phyloP scores from a whole-genome alignment of 2,888 invertebrate species.

The Netelia fuscicornis region DNA sequence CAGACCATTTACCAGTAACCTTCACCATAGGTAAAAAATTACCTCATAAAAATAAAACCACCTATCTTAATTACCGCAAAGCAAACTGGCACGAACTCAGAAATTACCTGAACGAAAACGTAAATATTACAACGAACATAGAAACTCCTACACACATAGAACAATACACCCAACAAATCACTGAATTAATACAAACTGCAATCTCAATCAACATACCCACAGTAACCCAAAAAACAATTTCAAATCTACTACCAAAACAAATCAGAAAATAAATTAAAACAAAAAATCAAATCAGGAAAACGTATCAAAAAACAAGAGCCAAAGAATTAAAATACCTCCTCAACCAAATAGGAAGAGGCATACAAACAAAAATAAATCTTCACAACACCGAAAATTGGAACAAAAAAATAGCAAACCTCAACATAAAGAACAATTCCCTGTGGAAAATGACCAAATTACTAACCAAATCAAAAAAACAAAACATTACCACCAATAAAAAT shows the following conservation, averaged over 20 bases:
- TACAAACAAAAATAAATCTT: conserved; percentile 41
- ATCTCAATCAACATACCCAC: not conserved
- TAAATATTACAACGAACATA: not conserved
- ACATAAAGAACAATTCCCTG: conserved; percentile 53
- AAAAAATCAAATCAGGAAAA: too few relatives aligned
- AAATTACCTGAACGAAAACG: not conserved
- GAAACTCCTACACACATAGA: not conserved
- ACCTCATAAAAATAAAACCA: not conserved
- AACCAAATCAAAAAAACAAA: not conserved
- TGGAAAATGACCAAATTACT: conserved; percentile 65
- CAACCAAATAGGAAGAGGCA: conserved; percentile 5
- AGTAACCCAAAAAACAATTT: not conserved
- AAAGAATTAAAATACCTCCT: not conserved
- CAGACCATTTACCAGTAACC: conserved; percentile 21
- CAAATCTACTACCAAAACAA: not conserved
- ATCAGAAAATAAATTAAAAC: conserved; percentile 3
- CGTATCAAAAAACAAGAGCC: conserved; percentile 12
- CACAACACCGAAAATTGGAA: conserved; percentile 20
- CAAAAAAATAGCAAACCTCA: conserved; percentile 46
- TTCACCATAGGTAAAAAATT: not conserved
- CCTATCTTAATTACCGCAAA: conserved; percentile 6
- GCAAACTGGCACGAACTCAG: conserved; percentile 35
- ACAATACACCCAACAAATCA: not conserved
- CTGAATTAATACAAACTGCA: not conserved
- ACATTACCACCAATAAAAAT: conserved; percentile 25